These are phyloP conservation scores for Nebria ingens DNA, from an alignment of 1,140 invertebrate genomes.

Conservation along the genomic window DNA sequence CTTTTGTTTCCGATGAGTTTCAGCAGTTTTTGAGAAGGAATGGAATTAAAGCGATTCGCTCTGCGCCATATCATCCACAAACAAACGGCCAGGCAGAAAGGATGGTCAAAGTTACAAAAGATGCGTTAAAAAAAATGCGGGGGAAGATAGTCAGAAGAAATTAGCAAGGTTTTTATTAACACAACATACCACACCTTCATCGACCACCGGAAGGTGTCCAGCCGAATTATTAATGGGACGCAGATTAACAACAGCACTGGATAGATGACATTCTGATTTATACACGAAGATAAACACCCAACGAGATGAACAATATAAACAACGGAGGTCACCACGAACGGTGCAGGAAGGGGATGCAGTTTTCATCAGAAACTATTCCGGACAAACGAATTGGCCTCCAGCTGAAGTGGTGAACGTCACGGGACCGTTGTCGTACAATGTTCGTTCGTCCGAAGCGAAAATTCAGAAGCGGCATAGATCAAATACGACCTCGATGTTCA, in stretches of 20 bases:
- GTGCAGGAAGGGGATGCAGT: background rate
- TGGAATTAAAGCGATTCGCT: background rate
- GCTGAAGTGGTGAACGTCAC: background rate
- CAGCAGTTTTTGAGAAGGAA: background rate
- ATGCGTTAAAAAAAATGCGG: background rate
- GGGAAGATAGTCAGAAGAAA: background rate
- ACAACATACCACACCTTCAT: background rate
- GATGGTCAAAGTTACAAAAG: constrained; percentile 15
- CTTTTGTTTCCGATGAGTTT: background rate
- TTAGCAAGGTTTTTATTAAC: background rate
- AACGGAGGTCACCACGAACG: background rate
- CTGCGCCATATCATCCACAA: constrained; percentile 16
- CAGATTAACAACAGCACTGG: background rate
- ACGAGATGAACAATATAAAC: background rate
- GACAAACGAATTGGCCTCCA: background rate
- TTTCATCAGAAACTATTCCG: background rate
- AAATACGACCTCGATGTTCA: background rate
- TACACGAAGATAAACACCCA: background rate
- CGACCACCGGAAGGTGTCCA: background rate
- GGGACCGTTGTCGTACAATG: background rate
- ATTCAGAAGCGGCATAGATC: background rate
- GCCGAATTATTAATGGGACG: background rate
- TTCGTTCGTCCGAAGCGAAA: background rate
- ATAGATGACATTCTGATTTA: background rate
- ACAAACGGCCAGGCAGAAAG: constrained; percentile 17